These are phyloP conservation scores for Lepus europaeus DNA, from an alignment of 2,113 vertebrate species.

Conservation along the genomic window DNA sequence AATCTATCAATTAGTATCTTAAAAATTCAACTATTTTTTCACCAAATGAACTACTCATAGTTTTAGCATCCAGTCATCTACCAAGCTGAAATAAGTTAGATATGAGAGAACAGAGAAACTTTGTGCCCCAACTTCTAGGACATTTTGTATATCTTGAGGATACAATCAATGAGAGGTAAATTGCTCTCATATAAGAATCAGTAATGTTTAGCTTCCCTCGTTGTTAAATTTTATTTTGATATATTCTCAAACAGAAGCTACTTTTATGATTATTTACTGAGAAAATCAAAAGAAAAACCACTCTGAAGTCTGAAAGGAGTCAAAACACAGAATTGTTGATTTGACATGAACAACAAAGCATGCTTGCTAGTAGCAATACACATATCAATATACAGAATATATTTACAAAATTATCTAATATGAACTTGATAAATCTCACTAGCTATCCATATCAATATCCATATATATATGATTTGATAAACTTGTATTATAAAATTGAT, in stretches of 20 bases:
- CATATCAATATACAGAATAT: neutral
- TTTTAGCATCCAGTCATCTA: neutral
- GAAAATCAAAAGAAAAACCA: conserved; percentile 13
- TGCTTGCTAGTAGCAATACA: neutral
- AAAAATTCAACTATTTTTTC: neutral
- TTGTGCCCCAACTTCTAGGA: neutral
- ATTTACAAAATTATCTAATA: neutral
- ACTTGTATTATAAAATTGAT: neutral
- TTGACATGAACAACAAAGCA: neutral
- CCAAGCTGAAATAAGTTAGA: neutral
- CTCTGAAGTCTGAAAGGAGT: neutral
- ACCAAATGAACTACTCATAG: neutral
- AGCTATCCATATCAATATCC: neutral
- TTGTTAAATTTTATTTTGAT: too few relatives aligned
- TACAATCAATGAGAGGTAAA: neutral
- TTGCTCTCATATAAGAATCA: neutral
- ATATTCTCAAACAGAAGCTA: too few relatives aligned
- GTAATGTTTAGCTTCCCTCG: neutral
- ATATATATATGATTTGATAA: neutral
- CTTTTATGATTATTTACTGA: neutral
- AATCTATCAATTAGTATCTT: neutral
- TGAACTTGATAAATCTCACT: neutral
- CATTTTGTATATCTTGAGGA: neutral
- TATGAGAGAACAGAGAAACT: neutral
- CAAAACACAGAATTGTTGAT: neutral